Evolutionary conservation across 2,113 vertebrate species (phyloP).

Genomic region (Ariopsis seemanni): DNA sequence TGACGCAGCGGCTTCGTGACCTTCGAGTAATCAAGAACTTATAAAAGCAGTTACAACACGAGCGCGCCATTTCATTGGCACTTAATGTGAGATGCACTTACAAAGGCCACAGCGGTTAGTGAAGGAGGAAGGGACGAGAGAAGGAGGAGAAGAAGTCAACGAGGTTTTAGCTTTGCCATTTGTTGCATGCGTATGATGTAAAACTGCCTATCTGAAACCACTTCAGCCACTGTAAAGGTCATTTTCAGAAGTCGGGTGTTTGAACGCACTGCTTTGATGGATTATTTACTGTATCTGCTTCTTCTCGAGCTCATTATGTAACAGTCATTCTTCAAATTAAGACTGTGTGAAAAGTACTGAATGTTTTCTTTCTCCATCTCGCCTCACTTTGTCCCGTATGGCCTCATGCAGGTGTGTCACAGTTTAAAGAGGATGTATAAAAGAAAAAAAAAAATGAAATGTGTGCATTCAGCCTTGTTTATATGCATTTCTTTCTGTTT

Average conservation of each 20-base stretch:
- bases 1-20: background rate
- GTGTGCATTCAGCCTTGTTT: conserved; percentile 23
- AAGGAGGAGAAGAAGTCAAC: too few relatives aligned
- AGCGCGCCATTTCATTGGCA: background rate
- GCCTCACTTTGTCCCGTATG: background rate
- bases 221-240: conserved; percentile 27
- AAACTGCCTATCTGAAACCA: conserved; percentile 29
- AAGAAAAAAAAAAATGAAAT: background rate
- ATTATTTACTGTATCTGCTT: conserved; percentile 42
- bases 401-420: background rate
- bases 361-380: conserved; percentile 8
- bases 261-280: conserved; percentile 30
- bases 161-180: conserved; percentile 23
- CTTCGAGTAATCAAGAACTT: background rate
- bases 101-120: background rate
- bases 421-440: conserved; percentile 4
- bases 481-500: conserved; percentile 38
- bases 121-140: too few relatives aligned
- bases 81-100: background rate
- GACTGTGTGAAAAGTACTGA: conserved; percentile 29
- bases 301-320: conserved; percentile 15
- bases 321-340: background rate
- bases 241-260: conserved; percentile 27
- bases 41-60: background rate
- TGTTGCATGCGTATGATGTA: conserved; percentile 51